These are phyloP conservation scores for Lepilemur septentrionalis DNA, from an alignment of 2,797 vertebrate species.

Conservation along the genomic window DNA sequence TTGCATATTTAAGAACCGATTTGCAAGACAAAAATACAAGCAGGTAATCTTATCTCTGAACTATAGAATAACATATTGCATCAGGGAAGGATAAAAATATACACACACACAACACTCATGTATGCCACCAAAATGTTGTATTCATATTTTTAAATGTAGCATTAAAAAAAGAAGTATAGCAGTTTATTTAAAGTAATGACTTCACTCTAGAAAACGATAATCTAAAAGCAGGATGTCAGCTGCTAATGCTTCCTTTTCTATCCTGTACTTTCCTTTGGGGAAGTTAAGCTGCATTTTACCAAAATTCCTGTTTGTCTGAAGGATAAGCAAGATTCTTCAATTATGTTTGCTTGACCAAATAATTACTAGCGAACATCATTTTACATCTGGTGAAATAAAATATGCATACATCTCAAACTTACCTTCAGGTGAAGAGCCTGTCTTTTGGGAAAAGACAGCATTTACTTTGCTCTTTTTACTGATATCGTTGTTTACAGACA, in stretches of 20 bases:
- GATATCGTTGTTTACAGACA: slow-evolving; percentile 94
- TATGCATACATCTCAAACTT: slow-evolving; percentile 73
- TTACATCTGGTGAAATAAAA: slow-evolving; percentile 44
- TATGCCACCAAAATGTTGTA: neutral
- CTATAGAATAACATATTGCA: neutral
- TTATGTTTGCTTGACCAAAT: slow-evolving; percentile 73
- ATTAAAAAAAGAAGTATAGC: neutral
- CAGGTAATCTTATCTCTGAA: slow-evolving; percentile 18
- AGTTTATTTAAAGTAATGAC: slow-evolving; percentile 41
- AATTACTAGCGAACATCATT: slow-evolving; percentile 64
- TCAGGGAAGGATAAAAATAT: neutral
- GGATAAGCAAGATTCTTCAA: slow-evolving; percentile 68
- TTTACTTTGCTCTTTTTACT: slow-evolving; percentile 94
- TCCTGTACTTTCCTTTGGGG: slow-evolving; percentile 71
- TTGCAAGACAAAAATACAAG: slow-evolving; percentile 7
- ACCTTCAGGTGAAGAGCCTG: slow-evolving; percentile 95
- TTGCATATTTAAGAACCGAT: slow-evolving; percentile 22
- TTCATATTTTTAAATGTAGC: slow-evolving; percentile 32
- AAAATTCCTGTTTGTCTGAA: slow-evolving; percentile 77
- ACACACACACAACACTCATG: neutral
- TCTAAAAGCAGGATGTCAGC: slow-evolving; percentile 72
- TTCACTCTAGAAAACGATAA: slow-evolving; percentile 28
- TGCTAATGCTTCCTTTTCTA: slow-evolving; percentile 70
- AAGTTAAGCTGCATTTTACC: slow-evolving; percentile 75
- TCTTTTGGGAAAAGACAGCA: slow-evolving; percentile 92